Base-by-base conservation (phyloP, 2,797 vertebrate species). In the Diceros bicornis region DNA sequence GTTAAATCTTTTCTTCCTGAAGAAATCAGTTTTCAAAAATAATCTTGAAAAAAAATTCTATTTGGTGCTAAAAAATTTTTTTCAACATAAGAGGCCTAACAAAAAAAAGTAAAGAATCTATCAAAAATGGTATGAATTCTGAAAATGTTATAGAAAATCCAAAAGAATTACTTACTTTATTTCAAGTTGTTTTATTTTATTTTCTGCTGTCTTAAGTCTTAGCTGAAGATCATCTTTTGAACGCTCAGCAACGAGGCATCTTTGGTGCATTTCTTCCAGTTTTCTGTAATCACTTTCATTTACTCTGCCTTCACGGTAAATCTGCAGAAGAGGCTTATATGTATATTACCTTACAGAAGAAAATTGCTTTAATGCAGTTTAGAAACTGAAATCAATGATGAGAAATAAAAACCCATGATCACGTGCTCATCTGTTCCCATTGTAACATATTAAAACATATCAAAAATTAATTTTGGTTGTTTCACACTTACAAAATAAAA, bases 181-280 rank as follows among this genome's bases (percentile, higher is more conserved):
- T 98, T 99, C 99, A 98, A 99, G 98, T 96, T 99, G 99, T 97
- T 99, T 99, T 72, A 99, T 98, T 98, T 99, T 99, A 97, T 98
- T 99, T 98, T 99, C 99, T 64, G 99, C 98, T 97, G 98, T 99
- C 97, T 99, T 99, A 32, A 99, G 99, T 77, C 98, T 99, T 84
- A 99, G 98, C 95, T 99, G 99, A 89, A 99, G 98, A 93, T 99
- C 99, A 82, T 99, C 99, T 98, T 99, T 99, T 52, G 98, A 96
- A 96, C 99, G 98, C 97, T 99, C 99, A 69, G 99, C 99, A 81
- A 98, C 98, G 20, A 99, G 98, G 88, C 99, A 99, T 93, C 99
- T 99, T 97, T 99, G 99, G 96, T 99, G 99, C 97, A 99, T 99
- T 62, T 99, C 99, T 96, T 99, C 99, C 2, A 99, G 98, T 98